phyloP scores from a whole-genome alignment of 2,797 vertebrate genomes.

The Pantherophis alleghaniensis region DNA sequence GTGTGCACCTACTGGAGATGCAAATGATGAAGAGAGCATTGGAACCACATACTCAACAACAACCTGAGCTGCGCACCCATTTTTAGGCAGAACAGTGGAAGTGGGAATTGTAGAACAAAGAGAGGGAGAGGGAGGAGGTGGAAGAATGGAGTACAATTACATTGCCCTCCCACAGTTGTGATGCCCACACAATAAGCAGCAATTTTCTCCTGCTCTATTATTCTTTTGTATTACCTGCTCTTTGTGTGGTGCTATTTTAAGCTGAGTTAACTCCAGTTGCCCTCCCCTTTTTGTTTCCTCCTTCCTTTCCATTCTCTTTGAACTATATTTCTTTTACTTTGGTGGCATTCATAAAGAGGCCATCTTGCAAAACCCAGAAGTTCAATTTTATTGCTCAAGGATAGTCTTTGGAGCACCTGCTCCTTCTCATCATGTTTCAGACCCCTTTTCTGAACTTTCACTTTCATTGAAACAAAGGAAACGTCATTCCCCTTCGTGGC shows the following conservation, averaged over 20 bases:
- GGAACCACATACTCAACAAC: neutral
- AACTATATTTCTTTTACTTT: neutral
- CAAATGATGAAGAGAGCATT: neutral
- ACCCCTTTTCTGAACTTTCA: neutral
- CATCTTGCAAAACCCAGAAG: too few species aligned
- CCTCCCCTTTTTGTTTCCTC: neutral
- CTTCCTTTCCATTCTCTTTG: neutral
- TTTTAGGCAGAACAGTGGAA: neutral
- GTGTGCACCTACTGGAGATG: neutral
- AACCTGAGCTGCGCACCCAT: neutral
- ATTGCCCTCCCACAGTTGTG: neutral
- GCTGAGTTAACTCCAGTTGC: neutral
- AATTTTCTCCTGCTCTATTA: neutral
- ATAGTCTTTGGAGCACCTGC: neutral
- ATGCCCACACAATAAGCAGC: neutral
- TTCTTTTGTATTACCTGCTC: conserved; percentile 17
- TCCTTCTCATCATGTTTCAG: neutral
- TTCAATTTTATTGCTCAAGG: neutral
- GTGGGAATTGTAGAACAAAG: neutral
- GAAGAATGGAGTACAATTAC: neutral
- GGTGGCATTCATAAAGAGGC: neutral
- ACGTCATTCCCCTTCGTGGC: neutral
- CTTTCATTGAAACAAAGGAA: neutral
- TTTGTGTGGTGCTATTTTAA: conserved; percentile 22
- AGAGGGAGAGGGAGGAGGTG: neutral